Evolutionary conservation across 2,888 invertebrate species (phyloP).

Genomic region (Venusia cambrica): DNA sequence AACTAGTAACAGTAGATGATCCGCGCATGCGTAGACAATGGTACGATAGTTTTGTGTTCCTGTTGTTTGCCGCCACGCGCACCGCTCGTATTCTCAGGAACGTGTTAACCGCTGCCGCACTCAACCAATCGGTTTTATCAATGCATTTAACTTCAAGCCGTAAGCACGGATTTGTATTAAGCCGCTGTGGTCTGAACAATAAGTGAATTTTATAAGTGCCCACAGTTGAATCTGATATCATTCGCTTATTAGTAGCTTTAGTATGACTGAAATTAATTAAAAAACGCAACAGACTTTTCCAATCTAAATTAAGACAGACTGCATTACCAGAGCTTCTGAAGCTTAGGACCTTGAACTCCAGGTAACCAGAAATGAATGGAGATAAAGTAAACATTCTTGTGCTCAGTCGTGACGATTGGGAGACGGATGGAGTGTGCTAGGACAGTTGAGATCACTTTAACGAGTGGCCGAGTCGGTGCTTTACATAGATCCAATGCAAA

Average conservation of each 20-base stretch:
- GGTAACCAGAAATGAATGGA: constrained; percentile 38
- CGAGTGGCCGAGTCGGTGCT: constrained; percentile 60
- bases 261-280: no score
- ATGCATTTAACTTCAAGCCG: constrained; percentile 47
- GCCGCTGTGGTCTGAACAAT: constrained; percentile 42
- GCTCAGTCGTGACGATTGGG: constrained; percentile 57
- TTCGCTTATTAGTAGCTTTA: constrained; percentile 5
- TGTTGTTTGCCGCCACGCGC: constrained; percentile 40
- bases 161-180: constrained; percentile 36
- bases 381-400: constrained; percentile 42
- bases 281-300: no score
- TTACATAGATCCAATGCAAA: constrained; percentile 72
- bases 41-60: constrained; percentile 42
- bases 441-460: constrained; percentile 49
- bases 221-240: constrained; percentile 9
- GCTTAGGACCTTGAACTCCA: no score
- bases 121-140: constrained; percentile 47
- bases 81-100: constrained; percentile 35
- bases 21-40: constrained; percentile 37
- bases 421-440: constrained; percentile 40
- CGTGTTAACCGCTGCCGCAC: constrained; percentile 42
- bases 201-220: constrained; percentile 25
- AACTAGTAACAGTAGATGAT: constrained; percentile 46
- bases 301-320: no score
- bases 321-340: no score